Percentiles rank a stretch among this genome's conserved stretches.
Conservation (phyloP, 2,797 vertebrate species). For the Jordanella pulchra region DNA sequence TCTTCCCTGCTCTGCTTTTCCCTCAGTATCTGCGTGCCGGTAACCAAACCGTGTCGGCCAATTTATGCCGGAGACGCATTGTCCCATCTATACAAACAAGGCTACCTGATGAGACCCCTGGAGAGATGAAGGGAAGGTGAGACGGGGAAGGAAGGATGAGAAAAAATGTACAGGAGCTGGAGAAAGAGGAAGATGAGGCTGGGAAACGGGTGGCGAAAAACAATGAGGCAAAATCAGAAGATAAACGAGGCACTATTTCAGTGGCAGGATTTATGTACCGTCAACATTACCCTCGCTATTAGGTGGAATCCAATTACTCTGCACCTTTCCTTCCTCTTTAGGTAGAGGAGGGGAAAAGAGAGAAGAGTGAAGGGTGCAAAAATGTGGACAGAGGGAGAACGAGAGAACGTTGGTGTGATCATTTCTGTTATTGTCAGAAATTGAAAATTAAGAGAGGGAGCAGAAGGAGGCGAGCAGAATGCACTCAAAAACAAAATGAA, state of each 20-base stretch:
- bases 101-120: slow-evolving; percentile 73
- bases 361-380: slow-evolving; percentile 66
- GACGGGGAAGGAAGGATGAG: slow-evolving; percentile 34
- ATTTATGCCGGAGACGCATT: slow-evolving; percentile 58
- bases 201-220: slow-evolving; percentile 70
- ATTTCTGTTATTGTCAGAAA: slow-evolving; percentile 64
- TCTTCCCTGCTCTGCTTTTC: slow-evolving; percentile 47
- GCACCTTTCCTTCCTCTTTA: slow-evolving; percentile 66
- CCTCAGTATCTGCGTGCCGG: slow-evolving; percentile 48
- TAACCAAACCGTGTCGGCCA: slow-evolving; percentile 53
- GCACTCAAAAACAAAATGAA: slow-evolving; percentile 46
- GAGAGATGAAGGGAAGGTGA: slow-evolving; percentile 45
- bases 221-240: slow-evolving; percentile 82
- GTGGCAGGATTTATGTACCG: slow-evolving; percentile 85
- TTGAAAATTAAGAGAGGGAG: slow-evolving; percentile 57
- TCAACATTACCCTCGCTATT: slow-evolving; percentile 85
- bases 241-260: slow-evolving; percentile 84
- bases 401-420: slow-evolving; percentile 60
- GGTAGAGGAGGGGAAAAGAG: slow-evolving; percentile 54
- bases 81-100: slow-evolving; percentile 70
- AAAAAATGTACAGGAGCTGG: slow-evolving; percentile 37
- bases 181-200: slow-evolving; percentile 49
- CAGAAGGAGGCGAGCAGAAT: slow-evolving; percentile 31
- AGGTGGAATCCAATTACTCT: slow-evolving; percentile 82
- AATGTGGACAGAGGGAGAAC: slow-evolving; percentile 55